Percentiles rank a stretch among this genome's conserved stretches.
phyloP scores from a whole-genome alignment of 2,888 invertebrate species.

The Eremobia ochroleuca region DNA sequence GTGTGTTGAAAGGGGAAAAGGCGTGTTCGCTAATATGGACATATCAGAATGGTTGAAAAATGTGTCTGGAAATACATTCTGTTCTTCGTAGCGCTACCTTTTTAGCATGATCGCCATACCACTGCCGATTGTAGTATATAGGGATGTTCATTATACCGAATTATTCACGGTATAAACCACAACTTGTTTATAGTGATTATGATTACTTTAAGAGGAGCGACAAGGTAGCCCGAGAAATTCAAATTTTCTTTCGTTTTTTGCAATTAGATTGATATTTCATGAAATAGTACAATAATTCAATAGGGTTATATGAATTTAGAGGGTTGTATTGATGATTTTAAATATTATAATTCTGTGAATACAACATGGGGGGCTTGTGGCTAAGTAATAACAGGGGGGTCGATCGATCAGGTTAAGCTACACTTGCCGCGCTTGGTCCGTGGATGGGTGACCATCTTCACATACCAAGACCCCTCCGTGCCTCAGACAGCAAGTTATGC shows the following conservation, averaged over 20 bases:
- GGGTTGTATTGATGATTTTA: neutral
- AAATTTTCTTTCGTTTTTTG: neutral
- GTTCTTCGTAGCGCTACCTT: neutral
- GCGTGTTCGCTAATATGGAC: slow-evolving; percentile 27
- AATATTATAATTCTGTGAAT: neutral
- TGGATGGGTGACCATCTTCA: too few relatives aligned
- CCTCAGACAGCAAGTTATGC: too few relatives aligned
- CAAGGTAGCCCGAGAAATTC: neutral
- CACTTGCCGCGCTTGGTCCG: too few relatives aligned
- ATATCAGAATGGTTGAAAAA: slow-evolving; percentile 17
- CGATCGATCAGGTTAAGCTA: too few relatives aligned
- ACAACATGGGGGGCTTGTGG: too few relatives aligned
- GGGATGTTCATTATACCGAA: neutral
- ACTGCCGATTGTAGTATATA: neutral
- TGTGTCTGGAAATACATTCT: neutral
- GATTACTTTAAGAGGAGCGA: neutral
- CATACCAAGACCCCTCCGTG: too few relatives aligned
- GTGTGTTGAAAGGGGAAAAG: slow-evolving; percentile 35
- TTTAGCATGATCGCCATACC: neutral
- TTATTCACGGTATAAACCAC: neutral
- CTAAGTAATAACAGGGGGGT: too few relatives aligned
- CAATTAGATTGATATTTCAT: neutral
- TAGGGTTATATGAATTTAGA: neutral
- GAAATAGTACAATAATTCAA: neutral
- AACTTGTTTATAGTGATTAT: neutral